A percentile compares a stretch with the other conserved stretches of the same genome.
phyloP scores from a whole-genome alignment of 2,113 vertebrate genomes.

The Hippocampus guttulatus region DNA sequence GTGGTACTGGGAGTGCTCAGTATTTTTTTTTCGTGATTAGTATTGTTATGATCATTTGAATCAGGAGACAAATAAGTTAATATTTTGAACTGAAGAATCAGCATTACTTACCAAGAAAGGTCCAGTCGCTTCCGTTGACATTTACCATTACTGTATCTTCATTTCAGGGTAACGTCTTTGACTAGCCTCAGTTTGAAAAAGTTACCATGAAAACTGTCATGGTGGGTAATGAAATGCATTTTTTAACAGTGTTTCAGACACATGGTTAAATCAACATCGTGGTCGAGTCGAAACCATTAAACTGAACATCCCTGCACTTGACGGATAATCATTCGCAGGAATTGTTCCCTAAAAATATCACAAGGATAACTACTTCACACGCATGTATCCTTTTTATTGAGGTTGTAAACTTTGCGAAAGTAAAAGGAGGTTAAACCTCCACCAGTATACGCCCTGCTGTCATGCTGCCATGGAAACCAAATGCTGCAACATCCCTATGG shows the following conservation, averaged over 20 bases:
- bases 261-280: background rate
- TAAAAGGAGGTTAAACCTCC: background rate
- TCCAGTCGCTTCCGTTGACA: too few relatives aligned
- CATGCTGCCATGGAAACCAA: slow-evolving; percentile 33
- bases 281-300: background rate
- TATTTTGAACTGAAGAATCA: too few relatives aligned
- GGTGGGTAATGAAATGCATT: background rate
- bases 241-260: background rate
- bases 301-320: background rate
- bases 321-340: background rate
- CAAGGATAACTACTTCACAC: background rate
- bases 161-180: too few relatives aligned
- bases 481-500: slow-evolving; percentile 10
- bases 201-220: background rate
- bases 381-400: background rate
- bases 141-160: too few relatives aligned
- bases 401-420: background rate
- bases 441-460: background rate
- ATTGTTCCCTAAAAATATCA: background rate
- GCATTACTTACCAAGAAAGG: too few relatives aligned
- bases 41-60: too few relatives aligned
- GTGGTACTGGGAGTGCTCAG: too few relatives aligned
- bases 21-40: too few relatives aligned
- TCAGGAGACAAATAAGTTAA: too few relatives aligned
- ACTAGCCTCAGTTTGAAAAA: too few relatives aligned